A percentile compares a stretch with the other conserved stretches of the same genome.
Conservation (phyloP, 2,888 invertebrate species). For the Proisotoma minuta region DNA sequence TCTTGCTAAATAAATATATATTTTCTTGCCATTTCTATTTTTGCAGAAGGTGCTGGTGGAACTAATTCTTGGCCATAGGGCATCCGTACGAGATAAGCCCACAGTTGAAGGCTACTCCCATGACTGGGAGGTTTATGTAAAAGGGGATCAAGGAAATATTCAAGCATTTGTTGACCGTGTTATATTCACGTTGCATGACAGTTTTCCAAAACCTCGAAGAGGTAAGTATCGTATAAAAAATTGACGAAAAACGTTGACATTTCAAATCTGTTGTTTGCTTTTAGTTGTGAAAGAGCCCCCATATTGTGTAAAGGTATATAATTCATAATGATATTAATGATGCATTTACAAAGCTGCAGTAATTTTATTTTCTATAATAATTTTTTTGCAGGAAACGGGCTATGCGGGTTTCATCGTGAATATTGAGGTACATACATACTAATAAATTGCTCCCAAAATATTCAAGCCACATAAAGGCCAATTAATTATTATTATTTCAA, state of each 20-base stretch:
- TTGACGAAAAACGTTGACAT: background rate
- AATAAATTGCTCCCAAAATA: too few relatives aligned
- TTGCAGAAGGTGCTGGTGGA: conserved; percentile 43
- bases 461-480: background rate
- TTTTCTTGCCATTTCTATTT: conserved; percentile 4
- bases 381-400: too few relatives aligned
- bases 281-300: conserved; percentile 86
- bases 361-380: too few relatives aligned
- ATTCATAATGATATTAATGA: too few relatives aligned
- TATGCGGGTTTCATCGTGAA: conserved; percentile 89
- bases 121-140: conserved; percentile 93
- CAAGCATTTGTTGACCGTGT: conserved; percentile 85
- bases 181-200: conserved; percentile 83
- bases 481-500: background rate
- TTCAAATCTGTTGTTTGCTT: conserved; percentile 50
- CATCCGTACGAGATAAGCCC: conserved; percentile 71
- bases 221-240: conserved; percentile 54
- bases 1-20: too few relatives aligned
- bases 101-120: conserved; percentile 91
- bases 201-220: conserved; percentile 86
- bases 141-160: conserved; percentile 82
- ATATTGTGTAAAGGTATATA: conserved; percentile 73
- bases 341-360: too few relatives aligned
- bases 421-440: conserved; percentile 70
- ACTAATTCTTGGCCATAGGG: conserved; percentile 67